Evolutionary conservation across 92 coral and sea anemone species (phyloP), one percentile per base, ranked within the genome.

Genomic region (Phenganax subtilis): DNA sequence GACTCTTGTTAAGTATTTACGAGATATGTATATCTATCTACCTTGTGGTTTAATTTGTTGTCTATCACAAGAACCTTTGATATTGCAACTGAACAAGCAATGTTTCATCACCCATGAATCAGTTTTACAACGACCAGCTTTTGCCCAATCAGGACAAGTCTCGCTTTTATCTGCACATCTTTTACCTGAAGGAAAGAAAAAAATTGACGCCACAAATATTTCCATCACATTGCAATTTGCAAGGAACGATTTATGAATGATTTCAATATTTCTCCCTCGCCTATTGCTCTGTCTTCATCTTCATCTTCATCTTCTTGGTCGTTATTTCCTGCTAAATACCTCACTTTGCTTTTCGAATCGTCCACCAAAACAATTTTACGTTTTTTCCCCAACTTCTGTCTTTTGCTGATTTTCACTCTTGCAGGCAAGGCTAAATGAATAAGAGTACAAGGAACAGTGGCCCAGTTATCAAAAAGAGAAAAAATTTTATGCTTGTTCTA

Each of bases 81-180:
- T 37, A 76, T 92, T 89, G 31, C 97, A 92, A 80, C 92, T 89
- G 77, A 87, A 81, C 67, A 88, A 85, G 56, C 96, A 92, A 71
- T 87, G 78, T 6, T 85, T 78, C 56, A 86, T 85, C 47, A 76
- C 71, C 96, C 92, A 90, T 8, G 92, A 88, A n/a, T 90, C 88
- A n/a, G 90, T 88, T 12, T 69, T 82, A 31, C 97, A 92, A 61
- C 89, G 58, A 54, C 97, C 97, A 51, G 55, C 47, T 1, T 71
- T 55, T 2, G 91, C 97, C 89, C 86, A 88, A 1, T 72, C 17
- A 3, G 93, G 66, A 57, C 97, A 92, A 7, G 59, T 72, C 6
- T 80, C 72, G 37, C 89, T 85, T 53, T 92, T 90, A 84, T 92
- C 93, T 31, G 72, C 58, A 72, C 97, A 92, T 17, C 89, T 87